A percentile compares a stretch with the other conserved stretches of the same genome.
Conservation (phyloP, 2,113 vertebrate species). For the Megaceryle maxima region DNA sequence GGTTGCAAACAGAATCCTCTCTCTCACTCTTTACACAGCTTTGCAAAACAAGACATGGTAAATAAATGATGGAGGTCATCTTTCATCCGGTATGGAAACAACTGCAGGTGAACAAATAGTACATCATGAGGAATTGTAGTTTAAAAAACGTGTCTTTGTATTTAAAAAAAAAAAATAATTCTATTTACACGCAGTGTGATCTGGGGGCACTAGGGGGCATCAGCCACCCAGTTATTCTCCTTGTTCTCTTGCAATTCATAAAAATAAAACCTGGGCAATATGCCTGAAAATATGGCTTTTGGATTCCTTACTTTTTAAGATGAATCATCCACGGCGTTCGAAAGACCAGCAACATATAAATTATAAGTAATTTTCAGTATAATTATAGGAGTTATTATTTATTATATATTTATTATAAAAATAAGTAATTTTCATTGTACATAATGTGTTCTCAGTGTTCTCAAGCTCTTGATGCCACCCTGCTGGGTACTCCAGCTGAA, state of each 20-base stretch:
- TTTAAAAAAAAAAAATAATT: background rate
- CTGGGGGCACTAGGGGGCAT: constrained; percentile 61
- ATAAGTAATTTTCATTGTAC: background rate
- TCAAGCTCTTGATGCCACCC: background rate
- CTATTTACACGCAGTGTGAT: background rate
- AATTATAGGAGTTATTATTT: too few species aligned
- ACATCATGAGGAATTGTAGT: background rate
- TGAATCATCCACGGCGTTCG: accelerated
- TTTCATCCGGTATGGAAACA: background rate
- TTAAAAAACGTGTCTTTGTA: background rate
- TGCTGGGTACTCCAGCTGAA: background rate
- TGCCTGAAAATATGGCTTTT: background rate
- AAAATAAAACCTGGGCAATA: accelerated
- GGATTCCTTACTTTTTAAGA: background rate
- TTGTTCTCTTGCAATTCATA: accelerated
- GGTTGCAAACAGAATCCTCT: background rate
- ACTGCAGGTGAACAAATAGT: background rate
- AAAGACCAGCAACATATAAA: accelerated
- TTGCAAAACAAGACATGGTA: background rate
- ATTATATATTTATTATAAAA: too few species aligned
- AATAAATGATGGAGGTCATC: background rate
- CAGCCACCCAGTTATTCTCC: constrained; percentile 1
- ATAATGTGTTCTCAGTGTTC: background rate
- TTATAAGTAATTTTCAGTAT: background rate
- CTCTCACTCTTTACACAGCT: background rate